phyloP scores from a whole-genome alignment of 2,113 vertebrate genomes.

The Trichechus manatus region DNA sequence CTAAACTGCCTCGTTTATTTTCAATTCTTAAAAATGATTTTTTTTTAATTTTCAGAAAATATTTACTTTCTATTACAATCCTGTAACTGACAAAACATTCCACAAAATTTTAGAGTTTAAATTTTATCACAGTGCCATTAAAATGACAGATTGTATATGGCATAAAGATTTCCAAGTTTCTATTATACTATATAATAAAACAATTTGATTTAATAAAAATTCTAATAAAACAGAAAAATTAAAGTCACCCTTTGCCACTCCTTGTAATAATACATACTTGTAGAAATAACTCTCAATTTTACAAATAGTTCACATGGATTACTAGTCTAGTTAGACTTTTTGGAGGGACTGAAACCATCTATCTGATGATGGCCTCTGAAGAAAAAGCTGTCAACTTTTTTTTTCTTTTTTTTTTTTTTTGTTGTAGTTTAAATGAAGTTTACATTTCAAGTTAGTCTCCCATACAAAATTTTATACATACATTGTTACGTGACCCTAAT shows the following conservation, averaged over 20 bases:
- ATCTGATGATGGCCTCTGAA: neutral
- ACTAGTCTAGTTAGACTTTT: neutral
- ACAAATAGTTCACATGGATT: neutral
- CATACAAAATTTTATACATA: no score
- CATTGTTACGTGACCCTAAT: no score
- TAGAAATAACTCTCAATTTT: neutral
- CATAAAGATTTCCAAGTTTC: neutral
- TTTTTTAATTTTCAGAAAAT: neutral
- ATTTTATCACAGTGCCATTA: neutral
- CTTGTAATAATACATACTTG: no score
- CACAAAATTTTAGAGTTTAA: neutral
- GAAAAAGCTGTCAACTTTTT: neutral
- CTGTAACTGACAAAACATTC: neutral
- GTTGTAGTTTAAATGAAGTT: no score
- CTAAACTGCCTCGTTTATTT: neutral
- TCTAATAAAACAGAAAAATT: neutral
- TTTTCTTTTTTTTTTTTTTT: no score
- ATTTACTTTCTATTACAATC: neutral
- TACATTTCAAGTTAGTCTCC: no score
- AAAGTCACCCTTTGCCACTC: neutral
- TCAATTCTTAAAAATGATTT: neutral
- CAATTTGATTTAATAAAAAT: neutral
- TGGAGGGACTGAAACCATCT: neutral
- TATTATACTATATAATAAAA: neutral
- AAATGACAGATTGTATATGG: neutral